Evolutionary conservation across 2,888 invertebrate species (phyloP).

Genomic region (Lycia hirtaria): DNA sequence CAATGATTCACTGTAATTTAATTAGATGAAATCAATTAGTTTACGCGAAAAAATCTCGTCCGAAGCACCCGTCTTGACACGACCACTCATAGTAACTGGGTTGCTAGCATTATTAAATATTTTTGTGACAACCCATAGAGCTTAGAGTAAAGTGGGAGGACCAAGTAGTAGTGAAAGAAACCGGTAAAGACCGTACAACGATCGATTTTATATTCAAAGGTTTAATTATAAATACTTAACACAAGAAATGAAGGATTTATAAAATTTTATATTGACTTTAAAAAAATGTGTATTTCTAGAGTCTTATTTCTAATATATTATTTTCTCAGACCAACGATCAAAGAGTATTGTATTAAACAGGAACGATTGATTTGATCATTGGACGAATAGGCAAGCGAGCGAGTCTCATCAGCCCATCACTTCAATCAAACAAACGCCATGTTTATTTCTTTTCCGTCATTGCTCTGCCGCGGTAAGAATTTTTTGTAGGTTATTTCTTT

Average conservation of each 20-base stretch:
- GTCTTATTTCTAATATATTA: too few species aligned
- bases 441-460: conserved; percentile 80
- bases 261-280: too few species aligned
- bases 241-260: too few species aligned
- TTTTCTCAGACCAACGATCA: too few species aligned
- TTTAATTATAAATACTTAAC: too few species aligned
- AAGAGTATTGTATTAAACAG: not conserved
- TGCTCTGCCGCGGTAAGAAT: conserved; percentile 78
- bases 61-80: conserved; percentile 80
- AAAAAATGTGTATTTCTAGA: too few species aligned
- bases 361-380: not conserved
- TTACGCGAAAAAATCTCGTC: conserved; percentile 78
- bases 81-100: conserved; percentile 77
- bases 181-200: conserved; percentile 12
- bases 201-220: conserved; percentile 7
- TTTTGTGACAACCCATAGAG: conserved; percentile 39
- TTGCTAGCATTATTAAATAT: conserved; percentile 57
- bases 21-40: conserved; percentile 83
- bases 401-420: too few species aligned
- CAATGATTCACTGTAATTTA: conserved; percentile 82
- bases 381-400: not conserved
- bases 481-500: conserved; percentile 74
- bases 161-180: conserved; percentile 17
- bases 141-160: conserved; percentile 47
- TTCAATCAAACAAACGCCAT: conserved; percentile 63